Percentiles rank a stretch among this genome's conserved stretches.
phyloP scores from a whole-genome alignment of 1,140 invertebrate species.

The Leptinotarsa undecemlineata region DNA sequence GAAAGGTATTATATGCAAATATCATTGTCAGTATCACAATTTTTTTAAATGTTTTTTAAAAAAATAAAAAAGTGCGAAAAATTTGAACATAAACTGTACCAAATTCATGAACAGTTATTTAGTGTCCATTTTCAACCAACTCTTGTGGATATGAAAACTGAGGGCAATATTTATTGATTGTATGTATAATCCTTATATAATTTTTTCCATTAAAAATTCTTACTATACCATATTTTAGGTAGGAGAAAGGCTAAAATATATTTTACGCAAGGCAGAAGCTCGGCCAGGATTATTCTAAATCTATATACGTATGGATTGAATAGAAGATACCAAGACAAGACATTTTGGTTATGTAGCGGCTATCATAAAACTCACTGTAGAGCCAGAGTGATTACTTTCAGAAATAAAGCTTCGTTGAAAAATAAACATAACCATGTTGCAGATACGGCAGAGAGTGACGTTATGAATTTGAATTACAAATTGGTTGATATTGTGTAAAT shows the following conservation, averaged over 20 bases:
- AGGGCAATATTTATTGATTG: too few relatives aligned
- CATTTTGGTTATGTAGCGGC: constrained; percentile 27
- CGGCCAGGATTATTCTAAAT: constrained; percentile 23
- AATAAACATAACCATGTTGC: constrained; percentile 22
- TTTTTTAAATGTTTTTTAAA: too few relatives aligned
- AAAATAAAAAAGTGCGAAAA: too few relatives aligned
- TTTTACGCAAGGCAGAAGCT: constrained; percentile 12
- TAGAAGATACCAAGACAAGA: constrained; percentile 25
- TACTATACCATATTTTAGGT: background rate
- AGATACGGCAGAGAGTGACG: background rate
- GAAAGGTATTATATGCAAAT: too few relatives aligned
- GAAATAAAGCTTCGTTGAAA: constrained; percentile 19
- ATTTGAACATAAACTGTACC: too few relatives aligned
- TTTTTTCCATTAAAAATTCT: background rate
- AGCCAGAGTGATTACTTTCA: constrained; percentile 25
- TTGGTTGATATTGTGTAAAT: background rate
- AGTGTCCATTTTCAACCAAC: too few relatives aligned
- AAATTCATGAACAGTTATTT: too few relatives aligned
- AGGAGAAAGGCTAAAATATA: constrained; percentile 24
- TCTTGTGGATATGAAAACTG: too few relatives aligned
- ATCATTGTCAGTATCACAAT: too few relatives aligned
- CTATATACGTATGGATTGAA: constrained; percentile 23
- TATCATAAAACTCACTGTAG: constrained; percentile 24
- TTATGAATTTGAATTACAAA: constrained; percentile 9
- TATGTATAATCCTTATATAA: too few relatives aligned